Evolutionary conservation across 2,797 vertebrate genomes (phyloP), one percentile per base, ranked within the genome.

Genomic region (Hapalemur alaotrensis): DNA sequence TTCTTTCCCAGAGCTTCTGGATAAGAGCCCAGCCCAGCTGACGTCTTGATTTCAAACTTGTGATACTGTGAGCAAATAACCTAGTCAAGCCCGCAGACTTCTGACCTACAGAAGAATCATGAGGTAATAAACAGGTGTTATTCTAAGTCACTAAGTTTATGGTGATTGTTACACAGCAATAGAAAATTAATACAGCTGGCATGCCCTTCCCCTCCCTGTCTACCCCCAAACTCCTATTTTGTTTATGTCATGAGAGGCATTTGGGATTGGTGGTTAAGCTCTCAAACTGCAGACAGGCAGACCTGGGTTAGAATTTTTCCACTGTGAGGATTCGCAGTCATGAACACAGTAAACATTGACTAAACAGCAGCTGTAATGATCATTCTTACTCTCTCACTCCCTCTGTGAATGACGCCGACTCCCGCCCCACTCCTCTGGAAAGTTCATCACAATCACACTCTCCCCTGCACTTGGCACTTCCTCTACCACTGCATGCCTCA

Each of bases 111-210:
- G 72, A 93, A 84, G 72, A 93, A 84, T 20, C 22, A 28, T 25
- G 11, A 87, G 54, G 67, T 75, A 90, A 89, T 82, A 70, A 23
- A 79, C 6, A 43, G 81, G 61, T 72, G 59, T 69, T 72, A 65
- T 87, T 96, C 76, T 69, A 86, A 91, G 25, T 48, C 54, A 32
- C 83, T 46, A 48, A 28, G n/a, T 93, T 69, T 84, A 63, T 10
- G 2, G 65, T 76, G 41, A 46, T 78, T 70, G 38, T 72, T 52
- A 89, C 30, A 35, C 52, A 72, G 38, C 46, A 63, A 78, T 2
- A 65, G 93, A 93, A 96, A 98, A 83, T 2, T 1, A 88, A 63
- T 12, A 76, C 22, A 73, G 65, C 59, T 48, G 52, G 70, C 28
- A 12, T 80, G 73, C 4, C 67, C 28, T 88, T 84, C 35, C 61